A percentile compares a stretch with the other conserved stretches of the same genome.
Evolutionary conservation across 2,797 vertebrate genomes (phyloP).

Genomic region (Microhierax caerulescens): DNA sequence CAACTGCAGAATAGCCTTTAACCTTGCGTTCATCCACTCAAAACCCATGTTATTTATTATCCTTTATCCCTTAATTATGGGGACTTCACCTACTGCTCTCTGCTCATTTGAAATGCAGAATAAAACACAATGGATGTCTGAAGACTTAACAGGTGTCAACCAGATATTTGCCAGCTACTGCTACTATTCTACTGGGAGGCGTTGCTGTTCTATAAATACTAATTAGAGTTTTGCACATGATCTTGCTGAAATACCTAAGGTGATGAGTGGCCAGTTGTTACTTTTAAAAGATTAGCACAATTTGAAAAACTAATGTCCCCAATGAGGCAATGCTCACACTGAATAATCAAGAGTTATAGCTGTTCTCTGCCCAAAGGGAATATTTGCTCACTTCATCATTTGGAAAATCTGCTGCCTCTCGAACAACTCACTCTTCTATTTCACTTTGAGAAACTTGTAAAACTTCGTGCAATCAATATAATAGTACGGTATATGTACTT

Average conservation of each 20-base stretch:
- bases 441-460: constrained; percentile 68
- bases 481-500: background rate
- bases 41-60: constrained; percentile 52
- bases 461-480: constrained; percentile 21
- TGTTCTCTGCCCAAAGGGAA: constrained; percentile 63
- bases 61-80: constrained; percentile 51
- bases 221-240: constrained; percentile 74
- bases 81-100: constrained; percentile 58
- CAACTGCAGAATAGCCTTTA: constrained; percentile 16
- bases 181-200: constrained; percentile 65
- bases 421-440: constrained; percentile 65
- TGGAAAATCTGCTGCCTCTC: constrained; percentile 71
- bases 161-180: constrained; percentile 60
- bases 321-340: constrained; percentile 67
- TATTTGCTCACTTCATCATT: constrained; percentile 72
- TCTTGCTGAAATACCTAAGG: constrained; percentile 72
- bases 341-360: constrained; percentile 75
- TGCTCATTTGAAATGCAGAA: constrained; percentile 64
- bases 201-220: constrained; percentile 73
- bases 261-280: constrained; percentile 76
- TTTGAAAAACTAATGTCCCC: constrained; percentile 75
- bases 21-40: constrained; percentile 36
- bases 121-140: constrained; percentile 61
- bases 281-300: constrained; percentile 75
- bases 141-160: constrained; percentile 66